Evolutionary conservation across 2,797 vertebrate genomes (phyloP).

Genomic region (Diceros bicornis): DNA sequence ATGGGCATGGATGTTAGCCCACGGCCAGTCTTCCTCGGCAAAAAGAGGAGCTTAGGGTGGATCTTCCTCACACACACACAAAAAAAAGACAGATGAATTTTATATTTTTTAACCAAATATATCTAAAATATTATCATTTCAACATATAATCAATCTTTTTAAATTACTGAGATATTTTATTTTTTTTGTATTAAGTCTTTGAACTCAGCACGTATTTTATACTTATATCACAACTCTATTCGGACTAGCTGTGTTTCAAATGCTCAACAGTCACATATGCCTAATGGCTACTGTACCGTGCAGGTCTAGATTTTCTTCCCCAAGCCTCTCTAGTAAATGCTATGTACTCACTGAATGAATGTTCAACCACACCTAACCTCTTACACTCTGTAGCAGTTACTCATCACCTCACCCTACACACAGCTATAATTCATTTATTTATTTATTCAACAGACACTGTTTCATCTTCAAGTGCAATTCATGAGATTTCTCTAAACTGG

Average conservation of each 20-base stretch:
- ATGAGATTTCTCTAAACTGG: conserved; percentile 32
- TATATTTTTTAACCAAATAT: conserved; percentile 20
- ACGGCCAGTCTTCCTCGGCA: too few relatives aligned
- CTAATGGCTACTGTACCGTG: not conserved
- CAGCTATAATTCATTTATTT: not conserved
- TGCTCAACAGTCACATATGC: not conserved
- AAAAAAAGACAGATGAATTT: too few relatives aligned
- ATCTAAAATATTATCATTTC: conserved; percentile 26
- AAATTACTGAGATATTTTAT: not conserved
- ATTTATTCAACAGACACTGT: not conserved
- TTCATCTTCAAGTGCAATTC: conserved; percentile 20
- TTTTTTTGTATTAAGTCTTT: not conserved
- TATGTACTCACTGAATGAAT: not conserved
- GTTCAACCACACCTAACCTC: not conserved
- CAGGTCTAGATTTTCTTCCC: not conserved
- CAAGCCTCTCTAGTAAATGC: not conserved
- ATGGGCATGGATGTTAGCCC: too few relatives aligned
- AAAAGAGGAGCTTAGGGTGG: too few relatives aligned
- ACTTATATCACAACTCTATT: not conserved
- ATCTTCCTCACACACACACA: too few relatives aligned
- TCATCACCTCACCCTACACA: not conserved
- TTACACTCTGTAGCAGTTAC: not conserved
- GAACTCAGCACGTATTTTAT: not conserved
- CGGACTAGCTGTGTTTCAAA: not conserved
- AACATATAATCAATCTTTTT: not conserved